A percentile compares a stretch with the other conserved stretches of the same genome.
Conservation (phyloP, 2,888 invertebrate species). For the Nomada ferruginata region DNA sequence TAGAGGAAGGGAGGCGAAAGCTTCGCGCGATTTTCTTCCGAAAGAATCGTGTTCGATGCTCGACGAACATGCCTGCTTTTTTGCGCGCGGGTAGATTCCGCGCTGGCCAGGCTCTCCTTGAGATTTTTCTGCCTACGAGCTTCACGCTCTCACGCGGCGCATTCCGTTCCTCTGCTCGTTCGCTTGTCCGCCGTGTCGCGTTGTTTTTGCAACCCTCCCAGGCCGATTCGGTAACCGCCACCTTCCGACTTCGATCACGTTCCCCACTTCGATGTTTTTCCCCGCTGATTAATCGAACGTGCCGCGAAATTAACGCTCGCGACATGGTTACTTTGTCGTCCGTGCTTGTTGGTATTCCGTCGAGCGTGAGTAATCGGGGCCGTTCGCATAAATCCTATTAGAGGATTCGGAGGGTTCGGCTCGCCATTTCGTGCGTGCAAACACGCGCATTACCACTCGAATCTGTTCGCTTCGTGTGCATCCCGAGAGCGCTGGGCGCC, state of each 20-base stretch:
- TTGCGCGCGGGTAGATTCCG: slow-evolving; percentile 49
- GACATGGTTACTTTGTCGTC: not conserved
- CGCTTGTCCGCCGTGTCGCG: slow-evolving; percentile 37
- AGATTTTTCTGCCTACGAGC: slow-evolving; percentile 42
- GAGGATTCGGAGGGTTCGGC: slow-evolving; percentile 80
- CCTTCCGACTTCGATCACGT: slow-evolving; percentile 9
- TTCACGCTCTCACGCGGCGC: slow-evolving; percentile 46
- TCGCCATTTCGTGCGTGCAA: slow-evolving; percentile 62
- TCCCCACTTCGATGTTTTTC: slow-evolving; percentile 10
- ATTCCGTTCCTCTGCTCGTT: slow-evolving; percentile 49
- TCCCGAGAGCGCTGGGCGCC: slow-evolving; percentile 27
- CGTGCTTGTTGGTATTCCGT: not conserved
- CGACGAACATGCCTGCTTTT: slow-evolving; percentile 52
- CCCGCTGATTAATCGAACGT: slow-evolving; percentile 47
- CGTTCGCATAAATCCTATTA: slow-evolving; percentile 84
- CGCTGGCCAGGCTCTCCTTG: slow-evolving; percentile 18
- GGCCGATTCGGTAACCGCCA: slow-evolving; percentile 35
- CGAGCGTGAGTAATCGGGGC: slow-evolving; percentile 82
- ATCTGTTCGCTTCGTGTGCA: slow-evolving; percentile 26
- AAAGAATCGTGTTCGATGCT: slow-evolving; percentile 65
- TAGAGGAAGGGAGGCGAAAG: not conserved
- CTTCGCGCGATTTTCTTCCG: slow-evolving; percentile 45
- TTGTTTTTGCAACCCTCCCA: slow-evolving; percentile 4
- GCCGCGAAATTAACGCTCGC: slow-evolving; percentile 73
- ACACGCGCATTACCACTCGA: slow-evolving; percentile 55